Evolutionary conservation across 1,140 invertebrate species (phyloP), one percentile per base, ranked within the genome.

Genomic region (Chymomyza costata): DNA sequence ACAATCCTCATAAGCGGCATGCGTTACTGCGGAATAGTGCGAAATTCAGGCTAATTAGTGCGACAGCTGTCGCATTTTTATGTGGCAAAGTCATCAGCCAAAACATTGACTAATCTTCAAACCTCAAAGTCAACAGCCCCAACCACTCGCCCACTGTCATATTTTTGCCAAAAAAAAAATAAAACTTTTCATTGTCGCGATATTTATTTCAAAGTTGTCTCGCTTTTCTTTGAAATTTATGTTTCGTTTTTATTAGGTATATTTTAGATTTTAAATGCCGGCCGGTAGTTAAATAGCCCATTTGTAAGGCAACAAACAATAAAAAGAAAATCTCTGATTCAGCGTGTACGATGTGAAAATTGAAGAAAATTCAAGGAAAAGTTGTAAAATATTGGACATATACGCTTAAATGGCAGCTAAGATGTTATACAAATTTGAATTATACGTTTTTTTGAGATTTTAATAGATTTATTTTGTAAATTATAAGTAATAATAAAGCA

Each of bases 261-360:
- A 32, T 54, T 58, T 28, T 48, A 40, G 31, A 67, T 51, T 56
- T 51, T 50, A 35, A 68, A 74, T 37, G 73, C 73, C 73, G 73
- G 73, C 73, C 73, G 73, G 73, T 51, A 58, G 65, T 71, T 78
- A 61, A 70, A 52, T 80, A 57, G 59, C 37, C 71, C 63, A 51
- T 70, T 60, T 19, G 45, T 40, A 44, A 8, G 19, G 21, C 56
- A 47, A 54, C n/a, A n/a, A n/a, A n/a, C n/a, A n/a, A n/a, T n/a
- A n/a, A 28, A 28, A 28, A 28, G 10, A 28, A 28, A 28, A 28
- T 28, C 10, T 28, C 10, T 69, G 70, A 71, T 52, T 71, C 67
- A 71, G 62, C 18, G 21, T n/a, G n/a, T n/a, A n/a, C n/a, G n/a
- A n/a, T n/a, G n/a, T n/a, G n/a, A n/a, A n/a, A n/a, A n/a, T n/a